Evolutionary conservation across 2,888 invertebrate genomes (phyloP), one percentile per base, ranked within the genome.

Genomic region (Drosophila neotestacea): DNA sequence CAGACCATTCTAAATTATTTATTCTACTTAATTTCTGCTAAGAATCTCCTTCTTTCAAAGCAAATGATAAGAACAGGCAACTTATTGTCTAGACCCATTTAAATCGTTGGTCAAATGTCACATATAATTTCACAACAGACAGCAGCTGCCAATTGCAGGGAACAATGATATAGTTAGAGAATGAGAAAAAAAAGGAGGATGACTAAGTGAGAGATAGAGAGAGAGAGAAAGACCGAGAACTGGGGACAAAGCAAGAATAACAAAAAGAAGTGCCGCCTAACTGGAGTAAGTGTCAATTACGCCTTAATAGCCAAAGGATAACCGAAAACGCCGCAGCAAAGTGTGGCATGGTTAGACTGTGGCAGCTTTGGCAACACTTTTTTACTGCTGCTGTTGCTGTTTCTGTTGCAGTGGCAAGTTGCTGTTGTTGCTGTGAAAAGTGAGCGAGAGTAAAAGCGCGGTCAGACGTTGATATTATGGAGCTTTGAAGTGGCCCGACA

Each of bases 261-360:
- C 51, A 63, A 66, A 62, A 61, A 61, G 46, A 48, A 39, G 56
- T 59, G 69, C 34, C 62, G 64, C 48, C 64, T 56, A 77, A 68
- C 79, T 74, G 69, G 68, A 76, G 79, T 76, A 79, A 86, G 85
- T 86, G 85, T 87, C 85, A 86, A 86, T 86, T 86, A 86, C 85
- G 81, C 79, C 74, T 69, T 88, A 86, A 88, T 88, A 68, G 85
- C 88, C 69, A 88, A 84, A 78, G 89, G 89, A 88, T 86, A 81
- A 84, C 85, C 87, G 61, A 88, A 86, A 86, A 84, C 71, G 82
- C 85, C 85, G 79, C 89, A 84, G 85, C 87, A 86, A 88, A 85
- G 85, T 84, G 85, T 79, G 74, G 73, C 78, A 70, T 81, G 88
- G 88, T 81, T 69, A 78, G 72, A 71, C 56, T 81, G 73, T 50